phyloP scores from a whole-genome alignment of 2,888 invertebrate species.

The Eulithis testata region DNA sequence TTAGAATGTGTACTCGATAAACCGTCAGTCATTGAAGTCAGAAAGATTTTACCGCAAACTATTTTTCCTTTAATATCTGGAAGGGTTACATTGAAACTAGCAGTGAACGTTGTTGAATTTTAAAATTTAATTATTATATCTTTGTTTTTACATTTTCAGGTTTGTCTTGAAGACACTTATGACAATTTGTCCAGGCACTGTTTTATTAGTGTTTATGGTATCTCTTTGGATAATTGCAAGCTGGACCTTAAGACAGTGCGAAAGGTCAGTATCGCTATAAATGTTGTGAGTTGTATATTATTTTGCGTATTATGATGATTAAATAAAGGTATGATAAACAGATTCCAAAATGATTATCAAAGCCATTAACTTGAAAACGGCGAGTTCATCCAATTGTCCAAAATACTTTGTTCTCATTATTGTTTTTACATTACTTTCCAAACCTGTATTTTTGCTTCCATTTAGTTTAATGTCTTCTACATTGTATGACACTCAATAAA shows the following conservation, averaged over 20 bases:
- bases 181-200: constrained; percentile 99
- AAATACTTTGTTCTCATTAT: constrained; percentile 26
- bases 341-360: constrained; percentile 9
- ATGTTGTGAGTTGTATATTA: constrained; percentile 49
- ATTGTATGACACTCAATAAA: constrained; percentile 54
- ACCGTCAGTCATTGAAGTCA: too few relatives aligned
- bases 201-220: constrained; percentile 99
- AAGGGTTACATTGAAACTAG: too few relatives aligned
- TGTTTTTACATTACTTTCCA: constrained; percentile 28
- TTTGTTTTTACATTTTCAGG: constrained; percentile 63
- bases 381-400: constrained; percentile 23
- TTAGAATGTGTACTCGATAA: too few relatives aligned
- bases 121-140: too few relatives aligned
- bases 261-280: constrained; percentile 90
- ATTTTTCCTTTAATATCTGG: neutral
- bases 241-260: constrained; percentile 99
- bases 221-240: constrained; percentile 99
- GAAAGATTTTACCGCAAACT: neutral
- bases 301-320: constrained; percentile 39
- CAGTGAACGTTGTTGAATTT: too few relatives aligned
- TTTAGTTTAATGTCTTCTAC: constrained; percentile 58
- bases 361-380: constrained; percentile 14
- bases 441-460: constrained; percentile 66
- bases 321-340: neutral
- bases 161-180: constrained; percentile 99